phyloP scores from a whole-genome alignment of 2,888 invertebrate genomes.

The Orchestes rusci region DNA sequence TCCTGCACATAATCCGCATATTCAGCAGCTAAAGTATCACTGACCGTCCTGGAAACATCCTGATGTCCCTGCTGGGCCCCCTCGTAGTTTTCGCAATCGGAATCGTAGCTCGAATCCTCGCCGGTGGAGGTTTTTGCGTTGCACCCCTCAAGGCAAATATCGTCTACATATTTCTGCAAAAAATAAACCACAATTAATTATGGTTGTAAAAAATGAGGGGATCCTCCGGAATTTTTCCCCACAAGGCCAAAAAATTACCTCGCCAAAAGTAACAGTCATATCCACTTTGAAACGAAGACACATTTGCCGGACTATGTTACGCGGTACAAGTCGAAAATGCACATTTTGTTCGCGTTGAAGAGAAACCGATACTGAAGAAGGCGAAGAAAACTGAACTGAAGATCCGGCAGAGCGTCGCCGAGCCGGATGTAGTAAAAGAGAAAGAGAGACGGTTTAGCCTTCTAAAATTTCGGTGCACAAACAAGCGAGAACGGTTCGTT shows the following conservation, averaged over 20 bases:
- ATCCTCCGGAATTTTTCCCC: too few relatives aligned
- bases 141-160: conserved; percentile 50
- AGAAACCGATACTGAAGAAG: conserved; percentile 11
- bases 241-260: conserved; percentile 15
- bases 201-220: too few relatives aligned
- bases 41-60: conserved; percentile 73
- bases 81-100: conserved; percentile 58
- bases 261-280: conserved; percentile 26
- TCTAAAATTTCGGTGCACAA: conserved; percentile 19
- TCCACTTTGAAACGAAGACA: conserved; percentile 20
- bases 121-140: conserved; percentile 43
- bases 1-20: conserved; percentile 74
- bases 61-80: conserved; percentile 51
- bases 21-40: conserved; percentile 79
- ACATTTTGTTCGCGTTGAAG: neutral
- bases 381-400: conserved; percentile 21
- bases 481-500: conserved; percentile 12
- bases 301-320: conserved; percentile 8
- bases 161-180: conserved; percentile 69
- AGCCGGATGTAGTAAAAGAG: conserved; percentile 26
- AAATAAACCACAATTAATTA: neutral
- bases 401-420: conserved; percentile 24
- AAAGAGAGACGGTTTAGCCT: conserved; percentile 19
- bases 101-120: conserved; percentile 83
- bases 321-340: neutral